A percentile compares a stretch with the other conserved stretches of the same genome.
These are phyloP conservation scores for Sprattus sprattus DNA, from an alignment of 2,113 vertebrate species.

Conservation along the genomic window DNA sequence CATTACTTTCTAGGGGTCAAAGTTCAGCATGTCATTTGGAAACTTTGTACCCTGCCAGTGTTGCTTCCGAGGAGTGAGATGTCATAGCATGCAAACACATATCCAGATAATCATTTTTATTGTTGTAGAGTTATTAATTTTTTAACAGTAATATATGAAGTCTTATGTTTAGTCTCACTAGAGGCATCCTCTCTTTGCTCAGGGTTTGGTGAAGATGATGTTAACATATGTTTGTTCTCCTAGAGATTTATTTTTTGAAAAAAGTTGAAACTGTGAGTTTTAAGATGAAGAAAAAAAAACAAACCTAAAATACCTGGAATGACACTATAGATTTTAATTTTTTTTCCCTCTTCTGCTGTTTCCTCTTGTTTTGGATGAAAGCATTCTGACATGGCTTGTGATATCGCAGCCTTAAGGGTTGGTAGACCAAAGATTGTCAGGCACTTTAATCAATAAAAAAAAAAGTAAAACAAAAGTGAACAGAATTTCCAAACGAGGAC, in stretches of 20 bases:
- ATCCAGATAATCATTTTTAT: conserved; percentile 41
- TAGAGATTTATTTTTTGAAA: conserved; percentile 39
- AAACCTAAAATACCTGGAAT: conserved; percentile 20
- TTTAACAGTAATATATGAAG: conserved; percentile 40
- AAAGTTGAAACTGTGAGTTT: conserved; percentile 44
- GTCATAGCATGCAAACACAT: conserved; percentile 21
- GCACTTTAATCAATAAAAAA: conserved; percentile 53
- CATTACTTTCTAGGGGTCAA: conserved; percentile 12
- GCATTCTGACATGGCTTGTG: conserved; percentile 49
- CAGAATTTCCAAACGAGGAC: conserved; percentile 2
- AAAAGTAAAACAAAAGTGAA: conserved; percentile 4
- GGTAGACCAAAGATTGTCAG: conserved; percentile 65
- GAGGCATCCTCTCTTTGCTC: conserved; percentile 61
- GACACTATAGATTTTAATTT: conserved; percentile 4
- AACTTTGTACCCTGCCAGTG: conserved; percentile 1
- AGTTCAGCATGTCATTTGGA: background rate
- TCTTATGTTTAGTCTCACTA: conserved; percentile 46
- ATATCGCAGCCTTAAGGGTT: conserved; percentile 51
- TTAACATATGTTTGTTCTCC: conserved; percentile 27
- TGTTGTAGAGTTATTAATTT: conserved; percentile 19
- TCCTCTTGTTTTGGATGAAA: background rate
- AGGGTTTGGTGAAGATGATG: conserved; percentile 61
- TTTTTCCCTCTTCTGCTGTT: background rate
- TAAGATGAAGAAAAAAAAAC: conserved; percentile 7
- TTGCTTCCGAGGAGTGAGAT: background rate